phyloP scores from a whole-genome alignment of 2,113 vertebrate genomes.

The Ovis aries region ARS-UI_Ramb_v3.0 NC_056063.1:77486001-77486500 shows the following conservation, averaged over 20 bases:
- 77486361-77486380: not conserved
- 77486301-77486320: not conserved
- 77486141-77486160: not conserved
- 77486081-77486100: not conserved
- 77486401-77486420: not conserved
- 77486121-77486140: not conserved
- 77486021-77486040: not conserved
- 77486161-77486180: not conserved
- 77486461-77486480: not conserved
- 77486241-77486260: not conserved
- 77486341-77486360: not conserved
- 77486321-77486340: not conserved
- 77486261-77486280: not conserved
- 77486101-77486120: not conserved
- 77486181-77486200: not conserved
- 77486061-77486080: not conserved
- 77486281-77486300: not conserved
- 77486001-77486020: not conserved
- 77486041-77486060: not conserved
- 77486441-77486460: not conserved
- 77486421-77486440: not conserved
- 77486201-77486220: not conserved
- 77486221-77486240: not conserved
- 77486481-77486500: not conserved
- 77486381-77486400: not conserved